phyloP scores from a whole-genome alignment of 2,797 vertebrate genomes.

The Coregonus sp. region DNA sequence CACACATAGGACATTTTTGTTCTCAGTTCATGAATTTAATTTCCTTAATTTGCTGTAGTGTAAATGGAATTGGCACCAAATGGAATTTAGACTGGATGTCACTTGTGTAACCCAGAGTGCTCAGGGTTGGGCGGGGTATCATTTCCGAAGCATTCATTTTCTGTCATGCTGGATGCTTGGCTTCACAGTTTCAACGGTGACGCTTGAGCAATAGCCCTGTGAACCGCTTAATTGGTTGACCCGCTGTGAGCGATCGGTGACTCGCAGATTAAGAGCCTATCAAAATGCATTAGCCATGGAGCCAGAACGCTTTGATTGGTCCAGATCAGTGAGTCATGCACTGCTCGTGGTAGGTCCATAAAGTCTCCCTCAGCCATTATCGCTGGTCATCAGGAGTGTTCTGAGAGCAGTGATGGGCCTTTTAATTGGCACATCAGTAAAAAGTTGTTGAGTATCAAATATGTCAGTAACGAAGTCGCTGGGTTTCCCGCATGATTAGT shows the following conservation, averaged over 20 bases:
- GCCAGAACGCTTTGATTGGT: slow-evolving; percentile 10
- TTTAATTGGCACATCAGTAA: not conserved
- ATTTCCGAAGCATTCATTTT: not conserved
- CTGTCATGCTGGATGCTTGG: not conserved
- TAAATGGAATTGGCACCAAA: not conserved
- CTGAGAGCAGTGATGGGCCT: not conserved
- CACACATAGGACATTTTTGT: not conserved
- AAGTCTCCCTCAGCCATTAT: not conserved
- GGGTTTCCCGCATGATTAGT: not conserved
- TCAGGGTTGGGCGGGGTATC: not conserved
- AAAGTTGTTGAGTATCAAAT: not conserved
- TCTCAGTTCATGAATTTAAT: not conserved
- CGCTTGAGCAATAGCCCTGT: not conserved
- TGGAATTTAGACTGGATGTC: not conserved
- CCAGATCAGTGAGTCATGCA: slow-evolving; percentile 7
- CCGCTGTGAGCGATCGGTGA: not conserved
- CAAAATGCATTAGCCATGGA: slow-evolving; percentile 9
- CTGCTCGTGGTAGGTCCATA: not conserved
- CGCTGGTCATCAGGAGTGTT: not conserved
- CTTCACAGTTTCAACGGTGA: not conserved
- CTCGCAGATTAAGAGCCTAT: slow-evolving; percentile 13
- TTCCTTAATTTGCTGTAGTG: not conserved
- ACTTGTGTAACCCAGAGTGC: not conserved
- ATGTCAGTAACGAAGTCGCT: not conserved
- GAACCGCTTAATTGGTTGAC: slow-evolving; percentile 19